Evolutionary conservation across 2,113 vertebrate species (phyloP), one percentile per base, ranked within the genome.

Genomic region (Gallinago jamesoni): DNA sequence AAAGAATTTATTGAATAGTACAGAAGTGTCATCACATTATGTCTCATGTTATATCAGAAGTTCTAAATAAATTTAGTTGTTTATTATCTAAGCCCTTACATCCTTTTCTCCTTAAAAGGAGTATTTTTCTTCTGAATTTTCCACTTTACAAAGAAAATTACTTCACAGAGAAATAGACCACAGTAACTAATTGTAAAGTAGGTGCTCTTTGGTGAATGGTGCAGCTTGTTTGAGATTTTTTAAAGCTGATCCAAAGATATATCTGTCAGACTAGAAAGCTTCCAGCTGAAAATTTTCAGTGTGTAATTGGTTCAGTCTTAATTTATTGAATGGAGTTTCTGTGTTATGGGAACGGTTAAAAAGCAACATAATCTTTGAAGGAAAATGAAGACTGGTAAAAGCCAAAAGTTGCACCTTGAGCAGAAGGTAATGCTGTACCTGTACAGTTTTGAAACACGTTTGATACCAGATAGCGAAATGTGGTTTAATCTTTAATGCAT

Each of bases 361-460:
- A 96, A 89, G 77, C 68, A 92, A 59, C 77, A 76, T 18, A 82
- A 91, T 59, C 87, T 52, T 86, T 56, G 59, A 94, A 97, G 77
- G 62, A 93, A 94, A 95, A 90, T 33, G 72, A 84, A 91, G 70
- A 80, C 4, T 62, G 80, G 22, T 45, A 89, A 94, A 95, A 92
- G 60, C 75, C 70, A 80, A 30, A 45, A 93, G 62, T 2, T 47
- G 22, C 6, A 57, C 37, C 64, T 80, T 1, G 3, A 93, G 64
- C 18, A 96, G 87, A 62, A 86, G 43, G 68, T 55, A 45, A 77
- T 70, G 63, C 64, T 74, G 68, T 76, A 92, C 52, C 80, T 94
- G 78, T 35, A 84, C 66, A 64, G 78, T 37, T 76, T 59, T 53
- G 55, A n/a, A 97, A 94, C 43, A 86, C 33, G 85, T 95, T 94